These are phyloP conservation scores for Micrastur ruficollis DNA, from an alignment of 2,797 vertebrate species.

Conservation along the genomic window DNA sequence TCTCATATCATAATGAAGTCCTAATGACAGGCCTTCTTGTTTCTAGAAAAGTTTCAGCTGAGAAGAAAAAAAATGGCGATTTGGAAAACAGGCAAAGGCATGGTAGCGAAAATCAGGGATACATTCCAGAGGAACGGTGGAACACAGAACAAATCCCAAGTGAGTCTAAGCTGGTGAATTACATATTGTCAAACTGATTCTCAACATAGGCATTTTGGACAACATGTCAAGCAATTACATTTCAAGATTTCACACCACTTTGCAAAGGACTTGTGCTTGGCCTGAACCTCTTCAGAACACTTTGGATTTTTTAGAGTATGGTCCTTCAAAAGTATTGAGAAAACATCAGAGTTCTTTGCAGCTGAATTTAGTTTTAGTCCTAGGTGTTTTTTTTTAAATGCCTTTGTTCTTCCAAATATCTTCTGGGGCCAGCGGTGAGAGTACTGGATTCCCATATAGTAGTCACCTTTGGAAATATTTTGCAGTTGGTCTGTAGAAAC, in stretches of 20 bases:
- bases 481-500: neutral
- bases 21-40: neutral
- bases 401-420: neutral
- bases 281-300: neutral
- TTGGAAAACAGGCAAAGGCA: neutral
- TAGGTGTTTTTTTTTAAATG: neutral
- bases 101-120: slow-evolving; percentile 69
- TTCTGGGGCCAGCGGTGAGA: neutral
- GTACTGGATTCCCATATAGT: neutral
- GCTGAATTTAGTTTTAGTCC: neutral
- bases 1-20: neutral
- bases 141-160: neutral
- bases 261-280: neutral
- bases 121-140: slow-evolving; percentile 48
- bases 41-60: slow-evolving; percentile 63
- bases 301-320: neutral
- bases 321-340: neutral
- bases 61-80: neutral
- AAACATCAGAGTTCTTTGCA: neutral
- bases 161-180: slow-evolving; percentile 32
- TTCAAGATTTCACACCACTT: neutral
- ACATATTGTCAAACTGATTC: neutral
- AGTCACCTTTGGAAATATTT: neutral
- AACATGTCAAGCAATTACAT: neutral
- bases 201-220: neutral